phyloP scores from a whole-genome alignment of 2,797 vertebrate genomes.

The Taenioides sp. region DNA sequence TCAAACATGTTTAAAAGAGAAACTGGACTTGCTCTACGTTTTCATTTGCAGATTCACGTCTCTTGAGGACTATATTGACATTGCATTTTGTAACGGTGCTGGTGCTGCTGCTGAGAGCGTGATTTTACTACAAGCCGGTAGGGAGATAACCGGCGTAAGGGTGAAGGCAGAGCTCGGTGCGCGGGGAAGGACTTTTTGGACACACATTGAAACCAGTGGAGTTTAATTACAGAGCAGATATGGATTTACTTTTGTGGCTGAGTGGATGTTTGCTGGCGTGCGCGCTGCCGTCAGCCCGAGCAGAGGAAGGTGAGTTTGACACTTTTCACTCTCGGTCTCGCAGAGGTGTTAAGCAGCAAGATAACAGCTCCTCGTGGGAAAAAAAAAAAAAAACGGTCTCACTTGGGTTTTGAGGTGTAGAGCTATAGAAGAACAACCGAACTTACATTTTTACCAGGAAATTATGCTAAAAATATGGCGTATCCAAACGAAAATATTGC shows the following conservation, averaged over 20 bases:
- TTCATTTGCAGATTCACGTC: neutral
- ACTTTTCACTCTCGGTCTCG: conserved; percentile 33
- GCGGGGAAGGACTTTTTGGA: conserved; percentile 20
- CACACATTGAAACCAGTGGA: conserved; percentile 11
- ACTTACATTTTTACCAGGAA: neutral
- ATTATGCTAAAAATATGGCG: neutral
- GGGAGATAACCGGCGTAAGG: conserved; percentile 14
- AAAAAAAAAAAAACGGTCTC: neutral
- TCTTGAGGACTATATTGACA: conserved; percentile 1
- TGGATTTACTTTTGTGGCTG: conserved; percentile 69
- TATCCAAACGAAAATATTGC: neutral
- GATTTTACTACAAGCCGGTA: conserved; percentile 34
- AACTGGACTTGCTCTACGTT: conserved; percentile 19
- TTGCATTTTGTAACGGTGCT: neutral
- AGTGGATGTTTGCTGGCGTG: conserved; percentile 70
- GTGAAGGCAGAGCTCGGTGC: conserved; percentile 30
- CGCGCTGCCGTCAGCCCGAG: conserved; percentile 45
- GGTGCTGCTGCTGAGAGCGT: neutral
- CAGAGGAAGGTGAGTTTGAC: conserved; percentile 69
- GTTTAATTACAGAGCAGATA: conserved; percentile 27
- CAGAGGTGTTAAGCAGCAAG: conserved; percentile 17
- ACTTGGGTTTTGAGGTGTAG: neutral
- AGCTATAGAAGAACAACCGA: neutral
- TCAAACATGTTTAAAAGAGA: conserved; percentile 26
- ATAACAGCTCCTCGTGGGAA: neutral